A percentile compares a stretch with the other conserved stretches of the same genome.
phyloP scores from a whole-genome alignment of 2,113 vertebrate species.

The Phocoena phocoena region DNA sequence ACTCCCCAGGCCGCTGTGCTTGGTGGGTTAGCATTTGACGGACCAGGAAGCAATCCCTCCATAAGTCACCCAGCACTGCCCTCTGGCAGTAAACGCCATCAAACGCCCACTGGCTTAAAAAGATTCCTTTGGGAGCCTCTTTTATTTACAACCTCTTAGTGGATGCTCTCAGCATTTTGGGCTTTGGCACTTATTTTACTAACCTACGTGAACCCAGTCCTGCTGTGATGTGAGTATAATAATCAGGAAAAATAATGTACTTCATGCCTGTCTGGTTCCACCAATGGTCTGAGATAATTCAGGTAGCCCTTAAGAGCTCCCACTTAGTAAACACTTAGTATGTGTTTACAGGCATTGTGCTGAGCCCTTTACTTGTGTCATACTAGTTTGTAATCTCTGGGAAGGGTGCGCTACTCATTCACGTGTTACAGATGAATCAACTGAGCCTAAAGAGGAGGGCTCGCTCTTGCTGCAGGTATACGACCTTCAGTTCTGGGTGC shows the following conservation, averaged over 20 bases:
- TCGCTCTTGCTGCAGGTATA: background rate
- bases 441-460: background rate
- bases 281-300: background rate
- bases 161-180: background rate
- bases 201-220: background rate
- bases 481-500: background rate
- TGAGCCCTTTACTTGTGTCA: background rate
- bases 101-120: background rate
- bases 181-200: background rate
- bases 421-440: background rate
- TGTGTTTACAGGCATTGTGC: background rate
- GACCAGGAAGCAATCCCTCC: fast-evolving
- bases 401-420: background rate
- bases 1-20: fast-evolving
- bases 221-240: background rate
- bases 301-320: background rate
- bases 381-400: background rate
- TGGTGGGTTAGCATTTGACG: fast-evolving
- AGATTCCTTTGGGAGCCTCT: background rate
- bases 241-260: background rate
- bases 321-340: background rate
- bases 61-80: slow-evolving; percentile 33
- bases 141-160: background rate
- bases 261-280: background rate
- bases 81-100: background rate